These are phyloP conservation scores for Larimichthys polyactis DNA, from an alignment of 2,113 vertebrate genomes.

Conservation along the genomic window DNA sequence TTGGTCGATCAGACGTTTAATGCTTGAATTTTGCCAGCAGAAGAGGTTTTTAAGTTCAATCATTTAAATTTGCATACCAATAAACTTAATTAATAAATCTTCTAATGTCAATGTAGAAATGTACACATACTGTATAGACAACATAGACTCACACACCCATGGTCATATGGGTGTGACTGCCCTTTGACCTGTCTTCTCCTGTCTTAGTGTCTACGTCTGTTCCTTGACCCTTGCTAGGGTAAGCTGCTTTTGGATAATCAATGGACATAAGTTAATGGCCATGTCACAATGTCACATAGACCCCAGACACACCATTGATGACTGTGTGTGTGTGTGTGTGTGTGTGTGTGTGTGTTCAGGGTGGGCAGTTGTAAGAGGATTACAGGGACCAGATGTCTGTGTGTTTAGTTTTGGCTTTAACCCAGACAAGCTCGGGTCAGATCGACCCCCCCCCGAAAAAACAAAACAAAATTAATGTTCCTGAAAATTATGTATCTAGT, in stretches of 20 bases:
- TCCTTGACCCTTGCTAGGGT: conserved; percentile 73
- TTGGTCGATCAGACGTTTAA: not conserved
- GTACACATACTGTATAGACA: not conserved
- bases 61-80: not conserved
- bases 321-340: conserved; percentile 26
- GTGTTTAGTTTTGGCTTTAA: conserved; percentile 70
- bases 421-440: conserved; percentile 62
- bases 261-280: conserved; percentile 77
- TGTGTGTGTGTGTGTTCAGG: not conserved
- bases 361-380: conserved; percentile 75
- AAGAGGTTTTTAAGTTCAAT: not conserved
- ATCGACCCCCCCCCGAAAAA: not conserved
- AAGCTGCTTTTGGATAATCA: conserved; percentile 80
- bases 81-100: not conserved
- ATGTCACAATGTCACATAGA: conserved; percentile 79
- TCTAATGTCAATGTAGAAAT: not conserved
- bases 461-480: conserved; percentile 6
- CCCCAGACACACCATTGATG: conserved; percentile 59
- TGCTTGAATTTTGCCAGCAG: not conserved
- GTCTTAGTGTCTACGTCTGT: conserved; percentile 45
- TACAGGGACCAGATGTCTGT: conserved; percentile 76
- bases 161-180: conserved; percentile 11
- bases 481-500: conserved; percentile 25
- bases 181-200: conserved; percentile 34
- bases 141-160: not conserved